Base-by-base conservation (phyloP, 2,888 invertebrate species). In the Caradrina clavipalpis region DNA sequence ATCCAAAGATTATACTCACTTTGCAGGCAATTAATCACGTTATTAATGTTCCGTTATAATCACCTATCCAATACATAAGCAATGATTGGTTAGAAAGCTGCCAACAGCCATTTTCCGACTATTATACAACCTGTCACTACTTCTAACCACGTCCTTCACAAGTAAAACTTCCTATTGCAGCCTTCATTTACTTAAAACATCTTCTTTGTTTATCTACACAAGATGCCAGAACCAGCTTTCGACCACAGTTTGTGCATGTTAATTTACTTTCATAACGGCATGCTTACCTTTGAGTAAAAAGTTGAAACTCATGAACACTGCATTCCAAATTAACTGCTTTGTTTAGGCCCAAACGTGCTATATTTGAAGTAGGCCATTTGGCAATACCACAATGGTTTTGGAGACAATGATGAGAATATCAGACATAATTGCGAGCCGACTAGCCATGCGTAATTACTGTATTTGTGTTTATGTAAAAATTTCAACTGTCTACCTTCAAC, bases 291-390 rank as follows among this genome's bases (percentile, higher is more conserved):
- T 49, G 51, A 64, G 62, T 76, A 63, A 35, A 2, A 39, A 39
- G 39, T 39, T 11, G 13, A 72, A 67, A 81, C 57, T 78, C 68
- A 71, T 71, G 47, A 19, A 60, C 57, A 60, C 59, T 79, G 75
- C 71, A 79, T 78, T 76, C 57, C 26, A 26, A 77, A 81, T 80
- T 66, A 72, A 72, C 45, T 19, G 67, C 60, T 76, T 80, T 78
- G 80, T 84, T 78, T 65, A 57, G 54, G 51, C 35, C 35, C 51
- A 55, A 68, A 70, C 54, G 73, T 71, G 60, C 57, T 57, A 62
- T 76, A 64, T 69, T 60, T 65, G 56, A 83, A 86, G 83, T 85
- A 65, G 80, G 78, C 54, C 82, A 66, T 79, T 82, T 77, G 67
- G 79, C 60, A 79, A 79, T 76, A 61, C 63, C 54, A 70, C 72